Base-by-base conservation (phyloP, 2,113 vertebrate species). In the Ochotona curzoniae region DNA sequence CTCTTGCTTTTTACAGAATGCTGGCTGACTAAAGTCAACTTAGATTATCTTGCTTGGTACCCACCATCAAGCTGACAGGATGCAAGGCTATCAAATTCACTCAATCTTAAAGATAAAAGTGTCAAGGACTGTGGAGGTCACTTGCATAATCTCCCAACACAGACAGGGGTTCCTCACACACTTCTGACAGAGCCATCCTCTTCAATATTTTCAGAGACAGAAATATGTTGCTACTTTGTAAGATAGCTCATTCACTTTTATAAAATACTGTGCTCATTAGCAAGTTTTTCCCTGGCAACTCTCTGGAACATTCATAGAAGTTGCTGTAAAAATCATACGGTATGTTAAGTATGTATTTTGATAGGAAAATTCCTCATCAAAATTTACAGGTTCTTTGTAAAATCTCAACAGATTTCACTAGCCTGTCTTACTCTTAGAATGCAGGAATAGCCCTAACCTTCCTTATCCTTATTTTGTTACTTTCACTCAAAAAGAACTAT, bases 361-460 rank as follows among this genome's bases (percentile, higher is more conserved):
- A 82, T 25, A 74, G 76, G 18, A 83, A 54, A 76, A 38, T 7
- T 47, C 87, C 67, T 80, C 51, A 89, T 54, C 81, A 93, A 64
- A 70, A 14, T 76, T 91, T 75, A 70, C 28, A 73, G 64, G 61
- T 92, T 83, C n/a, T 49, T 70, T 74, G 7, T 87, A 89, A 89
- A 92, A 82, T 78, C 20, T 67, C 54, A 92, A 64, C 26, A 81
- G 21, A 82, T 51, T 61, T 49, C 44, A 23, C 18, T 60, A 17
- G 66, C 14, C 51, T 57, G 11, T 75, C 18, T 30, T 83, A 35
- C 75, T 70, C 44, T 30, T 71, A 75, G 81, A 47, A 60, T 71
- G 12, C 3, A 1, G 14, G 28, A 85, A 38, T 38, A 66, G 49
- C 26, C 20, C 3, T 80, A 51, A 60, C 26, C 64, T 81, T 30